These are phyloP conservation scores for Simalia tracyae DNA, from an alignment of 2,797 vertebrate species.

Conservation along the genomic window DNA sequence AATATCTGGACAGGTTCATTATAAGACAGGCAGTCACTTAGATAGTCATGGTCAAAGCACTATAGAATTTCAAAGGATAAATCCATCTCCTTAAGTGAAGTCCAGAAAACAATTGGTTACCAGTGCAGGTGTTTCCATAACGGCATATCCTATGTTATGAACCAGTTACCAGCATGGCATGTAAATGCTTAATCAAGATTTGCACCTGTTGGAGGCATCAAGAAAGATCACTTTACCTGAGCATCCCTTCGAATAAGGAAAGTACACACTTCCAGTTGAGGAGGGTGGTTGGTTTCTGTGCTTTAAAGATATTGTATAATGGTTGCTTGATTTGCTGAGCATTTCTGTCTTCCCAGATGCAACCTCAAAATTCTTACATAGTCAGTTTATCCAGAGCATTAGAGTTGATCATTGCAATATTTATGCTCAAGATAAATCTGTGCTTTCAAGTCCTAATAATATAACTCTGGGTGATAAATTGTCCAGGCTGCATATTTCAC, in stretches of 20 bases:
- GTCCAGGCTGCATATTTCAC: background rate
- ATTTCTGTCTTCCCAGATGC: background rate
- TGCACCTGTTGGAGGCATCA: background rate
- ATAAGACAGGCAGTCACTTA: background rate
- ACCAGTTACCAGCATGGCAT: background rate
- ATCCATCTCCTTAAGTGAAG: background rate
- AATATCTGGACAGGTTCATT: background rate
- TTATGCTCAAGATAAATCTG: constrained; percentile 2
- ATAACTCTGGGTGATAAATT: constrained; percentile 7
- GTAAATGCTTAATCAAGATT: background rate
- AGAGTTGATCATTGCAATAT: background rate
- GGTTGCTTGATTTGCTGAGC: background rate
- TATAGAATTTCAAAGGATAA: background rate
- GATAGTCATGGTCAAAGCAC: background rate
- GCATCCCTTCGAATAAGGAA: background rate
- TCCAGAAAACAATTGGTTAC: background rate
- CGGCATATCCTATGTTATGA: background rate
- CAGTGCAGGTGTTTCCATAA: background rate
- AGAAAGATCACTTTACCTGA: background rate
- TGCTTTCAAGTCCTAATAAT: background rate
- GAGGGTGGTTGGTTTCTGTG: background rate
- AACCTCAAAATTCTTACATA: background rate
- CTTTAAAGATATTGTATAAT: background rate
- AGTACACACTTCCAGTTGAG: background rate
- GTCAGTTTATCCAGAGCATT: background rate